These are phyloP conservation scores for Pycnonotus jocosus DNA, from an alignment of 2,113 vertebrate species.

Conservation along the genomic window DNA sequence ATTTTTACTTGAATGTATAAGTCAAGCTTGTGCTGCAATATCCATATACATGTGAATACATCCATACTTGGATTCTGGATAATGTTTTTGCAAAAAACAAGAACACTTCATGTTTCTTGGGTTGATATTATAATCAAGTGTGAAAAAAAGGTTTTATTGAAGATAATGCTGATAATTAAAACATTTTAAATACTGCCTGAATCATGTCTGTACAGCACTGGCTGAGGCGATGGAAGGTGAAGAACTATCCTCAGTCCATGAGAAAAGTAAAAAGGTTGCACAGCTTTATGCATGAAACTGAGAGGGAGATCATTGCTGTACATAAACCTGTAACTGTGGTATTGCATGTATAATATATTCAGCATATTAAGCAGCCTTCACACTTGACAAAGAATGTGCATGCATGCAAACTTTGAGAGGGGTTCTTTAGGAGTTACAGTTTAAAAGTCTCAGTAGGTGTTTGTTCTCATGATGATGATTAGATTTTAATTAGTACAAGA, in stretches of 20 bases:
- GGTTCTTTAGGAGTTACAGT: background rate
- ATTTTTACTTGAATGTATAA: background rate
- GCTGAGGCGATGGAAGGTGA: background rate
- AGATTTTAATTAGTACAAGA: slow-evolving; percentile 57
- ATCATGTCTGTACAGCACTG: fast-evolving
- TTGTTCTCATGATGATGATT: slow-evolving; percentile 44
- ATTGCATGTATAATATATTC: background rate
- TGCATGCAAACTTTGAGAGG: background rate
- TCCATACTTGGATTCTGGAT: background rate
- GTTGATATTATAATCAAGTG: background rate
- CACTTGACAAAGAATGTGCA: background rate
- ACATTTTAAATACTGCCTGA: background rate
- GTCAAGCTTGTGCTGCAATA: background rate
- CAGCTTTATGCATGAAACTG: background rate
- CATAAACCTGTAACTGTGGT: background rate
- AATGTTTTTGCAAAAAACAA: background rate
- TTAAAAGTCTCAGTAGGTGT: slow-evolving; percentile 19
- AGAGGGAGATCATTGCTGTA: background rate
- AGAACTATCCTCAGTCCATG: background rate
- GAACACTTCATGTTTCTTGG: background rate
- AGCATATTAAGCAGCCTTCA: slow-evolving; percentile 1
- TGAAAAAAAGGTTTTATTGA: background rate
- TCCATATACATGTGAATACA: background rate
- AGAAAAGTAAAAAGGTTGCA: background rate
- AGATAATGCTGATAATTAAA: background rate